phyloP scores from a whole-genome alignment of 2,113 vertebrate genomes.

The Xerus inauris region DNA sequence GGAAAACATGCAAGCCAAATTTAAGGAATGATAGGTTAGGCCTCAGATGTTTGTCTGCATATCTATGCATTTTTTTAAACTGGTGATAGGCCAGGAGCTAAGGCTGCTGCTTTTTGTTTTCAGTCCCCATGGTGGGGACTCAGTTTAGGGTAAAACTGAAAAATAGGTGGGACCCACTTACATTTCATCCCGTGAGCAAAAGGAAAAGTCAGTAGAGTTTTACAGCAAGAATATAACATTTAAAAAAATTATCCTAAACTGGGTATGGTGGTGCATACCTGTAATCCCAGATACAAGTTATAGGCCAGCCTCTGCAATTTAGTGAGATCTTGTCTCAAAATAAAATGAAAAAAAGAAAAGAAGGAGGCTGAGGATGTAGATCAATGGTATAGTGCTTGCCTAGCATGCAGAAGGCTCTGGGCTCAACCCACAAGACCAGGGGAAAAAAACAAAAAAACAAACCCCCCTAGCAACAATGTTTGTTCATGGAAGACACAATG shows the following conservation, averaged over 20 bases:
- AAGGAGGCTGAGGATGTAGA: background rate
- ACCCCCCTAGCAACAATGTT: background rate
- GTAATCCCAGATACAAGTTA: background rate
- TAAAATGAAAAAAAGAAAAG: too few species aligned
- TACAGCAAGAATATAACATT: constrained; percentile 2
- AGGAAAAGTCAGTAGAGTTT: background rate
- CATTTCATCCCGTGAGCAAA: background rate
- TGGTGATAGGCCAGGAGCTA: background rate
- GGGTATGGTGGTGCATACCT: background rate
- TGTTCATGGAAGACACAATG: background rate
- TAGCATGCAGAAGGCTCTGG: background rate
- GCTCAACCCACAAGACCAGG: background rate
- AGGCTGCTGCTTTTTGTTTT: background rate
- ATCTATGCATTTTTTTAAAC: background rate
- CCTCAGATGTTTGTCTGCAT: background rate
- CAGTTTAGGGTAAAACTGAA: background rate
- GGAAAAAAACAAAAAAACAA: background rate
- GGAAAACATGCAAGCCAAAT: background rate
- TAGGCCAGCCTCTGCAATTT: background rate
- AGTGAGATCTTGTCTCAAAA: too few species aligned
- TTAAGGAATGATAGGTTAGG: background rate
- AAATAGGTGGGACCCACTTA: background rate
- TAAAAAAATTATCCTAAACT: background rate
- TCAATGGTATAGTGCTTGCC: background rate
- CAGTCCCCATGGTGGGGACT: background rate